These are phyloP conservation scores for Sorex fumeus DNA, from an alignment of 2,113 vertebrate genomes.

Conservation along the genomic window DNA sequence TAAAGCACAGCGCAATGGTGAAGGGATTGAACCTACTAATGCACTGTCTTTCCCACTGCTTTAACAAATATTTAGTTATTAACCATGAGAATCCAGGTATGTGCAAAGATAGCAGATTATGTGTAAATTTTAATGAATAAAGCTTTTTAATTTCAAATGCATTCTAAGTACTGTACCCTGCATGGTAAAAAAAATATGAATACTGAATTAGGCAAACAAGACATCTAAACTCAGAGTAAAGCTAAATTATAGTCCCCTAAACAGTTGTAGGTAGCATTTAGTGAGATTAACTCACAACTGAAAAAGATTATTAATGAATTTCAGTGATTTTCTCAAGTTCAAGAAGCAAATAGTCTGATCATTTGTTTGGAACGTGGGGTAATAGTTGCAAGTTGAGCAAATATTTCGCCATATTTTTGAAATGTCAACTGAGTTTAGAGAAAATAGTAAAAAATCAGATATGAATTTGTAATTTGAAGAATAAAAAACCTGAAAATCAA, in stretches of 20 bases:
- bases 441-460: not conserved
- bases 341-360: not conserved
- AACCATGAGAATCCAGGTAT: not conserved
- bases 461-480: not conserved
- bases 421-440: not conserved
- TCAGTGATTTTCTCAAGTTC: not conserved
- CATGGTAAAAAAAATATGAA: not conserved
- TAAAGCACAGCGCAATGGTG: too few species aligned
- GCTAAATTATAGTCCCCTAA: not conserved
- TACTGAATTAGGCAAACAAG: not conserved
- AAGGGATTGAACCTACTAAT: too few species aligned
- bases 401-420: conserved; percentile 41
- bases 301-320: not conserved
- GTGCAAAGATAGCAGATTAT: not conserved
- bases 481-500: not conserved
- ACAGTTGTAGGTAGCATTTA: not conserved
- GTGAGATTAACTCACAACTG: not conserved
- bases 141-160: not conserved
- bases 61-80: not conserved
- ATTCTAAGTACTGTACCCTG: not conserved
- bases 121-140: not conserved
- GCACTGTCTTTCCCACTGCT: too few species aligned
- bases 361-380: not conserved
- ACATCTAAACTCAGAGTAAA: not conserved
- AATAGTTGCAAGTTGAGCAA: not conserved